phyloP scores from a whole-genome alignment of 2,113 vertebrate species.

The Alexandromys fortis region DNA sequence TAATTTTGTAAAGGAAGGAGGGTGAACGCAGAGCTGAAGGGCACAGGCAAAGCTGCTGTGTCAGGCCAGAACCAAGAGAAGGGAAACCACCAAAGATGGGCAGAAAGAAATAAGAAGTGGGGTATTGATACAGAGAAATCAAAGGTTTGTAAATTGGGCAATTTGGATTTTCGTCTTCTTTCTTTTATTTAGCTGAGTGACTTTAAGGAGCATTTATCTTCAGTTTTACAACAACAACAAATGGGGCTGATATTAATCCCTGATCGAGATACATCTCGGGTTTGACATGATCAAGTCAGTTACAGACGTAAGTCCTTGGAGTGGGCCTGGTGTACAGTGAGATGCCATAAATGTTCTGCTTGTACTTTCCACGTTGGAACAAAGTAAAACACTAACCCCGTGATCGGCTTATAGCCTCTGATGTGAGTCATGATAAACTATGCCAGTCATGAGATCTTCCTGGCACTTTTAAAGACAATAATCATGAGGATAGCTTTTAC shows the following conservation, averaged over 20 bases:
- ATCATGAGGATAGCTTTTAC: neutral
- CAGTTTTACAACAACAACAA: neutral
- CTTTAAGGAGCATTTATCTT: neutral
- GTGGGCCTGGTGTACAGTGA: neutral
- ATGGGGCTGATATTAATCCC: neutral
- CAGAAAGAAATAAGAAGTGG: neutral
- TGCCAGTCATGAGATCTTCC: neutral
- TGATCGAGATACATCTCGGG: neutral
- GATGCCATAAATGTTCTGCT: neutral
- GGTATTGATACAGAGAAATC: neutral
- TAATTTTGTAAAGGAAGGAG: neutral
- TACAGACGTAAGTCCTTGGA: neutral
- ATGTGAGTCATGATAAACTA: neutral
- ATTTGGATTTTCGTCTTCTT: neutral
- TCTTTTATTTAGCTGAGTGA: neutral
- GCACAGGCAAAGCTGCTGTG: no score
- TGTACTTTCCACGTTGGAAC: neutral
- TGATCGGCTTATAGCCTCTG: neutral
- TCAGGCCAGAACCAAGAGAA: neutral
- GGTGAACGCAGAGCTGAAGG: neutral
- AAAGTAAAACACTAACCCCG: conserved; percentile 29
- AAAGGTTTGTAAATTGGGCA: neutral
- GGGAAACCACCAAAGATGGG: neutral
- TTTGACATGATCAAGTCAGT: neutral
- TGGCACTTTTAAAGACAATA: neutral